These are phyloP conservation scores for Aurelia aurita DNA, from an alignment of 30 jellyfish, hydroid and myxozoan species.

Conservation along the genomic window DNA sequence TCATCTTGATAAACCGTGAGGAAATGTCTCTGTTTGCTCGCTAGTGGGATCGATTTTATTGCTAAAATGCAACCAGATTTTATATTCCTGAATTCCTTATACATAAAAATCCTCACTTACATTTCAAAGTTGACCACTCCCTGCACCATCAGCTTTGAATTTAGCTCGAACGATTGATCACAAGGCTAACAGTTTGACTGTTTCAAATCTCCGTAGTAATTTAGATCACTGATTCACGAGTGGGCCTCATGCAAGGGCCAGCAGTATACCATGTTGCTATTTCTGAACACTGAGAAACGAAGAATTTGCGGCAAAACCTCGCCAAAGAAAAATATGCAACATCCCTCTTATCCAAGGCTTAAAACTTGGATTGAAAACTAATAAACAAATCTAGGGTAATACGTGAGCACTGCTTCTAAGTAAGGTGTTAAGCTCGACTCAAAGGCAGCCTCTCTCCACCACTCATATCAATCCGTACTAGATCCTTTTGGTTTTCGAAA, in stretches of 20 bases:
- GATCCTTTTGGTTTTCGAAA: constrained; percentile 13
- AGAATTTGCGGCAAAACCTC: constrained; percentile 46
- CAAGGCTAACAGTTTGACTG: constrained; percentile 3
- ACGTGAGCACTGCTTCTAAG: constrained; percentile 19
- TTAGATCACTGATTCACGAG: not conserved
- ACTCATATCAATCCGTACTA: constrained; percentile 14
- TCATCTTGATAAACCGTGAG: too few relatives aligned
- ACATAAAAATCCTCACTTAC: too few relatives aligned
- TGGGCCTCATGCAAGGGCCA: constrained; percentile 3
- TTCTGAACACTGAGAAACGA: constrained; percentile 2
- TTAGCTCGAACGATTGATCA: too few relatives aligned
- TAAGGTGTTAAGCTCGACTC: constrained; percentile 41
- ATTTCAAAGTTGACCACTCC: too few relatives aligned
- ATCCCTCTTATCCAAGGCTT: constrained; percentile 44
- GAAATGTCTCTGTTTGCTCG: too few relatives aligned
- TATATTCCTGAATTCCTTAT: too few relatives aligned
- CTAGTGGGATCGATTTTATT: too few relatives aligned
- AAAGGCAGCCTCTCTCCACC: constrained; percentile 18
- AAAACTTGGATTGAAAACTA: constrained; percentile 31
- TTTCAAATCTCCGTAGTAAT: not conserved
- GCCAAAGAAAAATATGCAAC: constrained; percentile 46
- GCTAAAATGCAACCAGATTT: too few relatives aligned
- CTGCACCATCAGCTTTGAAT: too few relatives aligned
- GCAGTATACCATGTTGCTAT: constrained; percentile 4
- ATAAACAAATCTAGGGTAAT: constrained; percentile 45